Evolutionary conservation across 2,113 vertebrate species (phyloP).

Genomic region (Urocitellus parryii): DNA sequence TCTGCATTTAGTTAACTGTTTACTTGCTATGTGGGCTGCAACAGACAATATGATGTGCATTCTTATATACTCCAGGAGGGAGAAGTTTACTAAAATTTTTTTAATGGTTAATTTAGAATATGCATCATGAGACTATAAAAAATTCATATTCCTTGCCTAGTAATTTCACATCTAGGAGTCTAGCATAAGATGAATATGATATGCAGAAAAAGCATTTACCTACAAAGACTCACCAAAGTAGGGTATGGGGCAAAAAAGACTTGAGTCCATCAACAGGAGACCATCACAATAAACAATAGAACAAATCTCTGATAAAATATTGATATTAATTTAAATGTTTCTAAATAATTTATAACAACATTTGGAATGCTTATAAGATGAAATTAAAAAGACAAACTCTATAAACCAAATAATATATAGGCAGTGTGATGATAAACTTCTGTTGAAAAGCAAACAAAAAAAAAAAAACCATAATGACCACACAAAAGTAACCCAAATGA

Average conservation of each 20-base stretch:
- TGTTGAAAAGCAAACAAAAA: neutral
- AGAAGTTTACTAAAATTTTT: neutral
- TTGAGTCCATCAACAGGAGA: conserved; percentile 8
- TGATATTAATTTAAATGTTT: conserved; percentile 44
- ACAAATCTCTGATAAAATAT: neutral
- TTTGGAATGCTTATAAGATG: conserved; percentile 27
- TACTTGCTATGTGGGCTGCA: no score
- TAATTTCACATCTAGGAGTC: conserved; percentile 23
- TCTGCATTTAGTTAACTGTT: no score
- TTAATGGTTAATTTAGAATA: conserved; percentile 36
- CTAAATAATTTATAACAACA: conserved; percentile 20
- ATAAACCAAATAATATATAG: neutral
- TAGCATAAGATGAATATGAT: conserved; percentile 46
- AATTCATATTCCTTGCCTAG: neutral
- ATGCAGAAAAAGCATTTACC: neutral
- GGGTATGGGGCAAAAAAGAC: neutral
- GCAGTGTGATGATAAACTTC: neutral
- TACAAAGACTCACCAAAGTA: neutral
- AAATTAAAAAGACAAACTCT: neutral
- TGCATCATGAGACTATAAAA: neutral
- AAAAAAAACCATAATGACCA: neutral
- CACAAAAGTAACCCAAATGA: neutral
- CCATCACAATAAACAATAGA: neutral
- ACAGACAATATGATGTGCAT: neutral
- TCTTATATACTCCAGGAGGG: neutral